Conservation (phyloP, 2,113 vertebrate genomes). For the Solea senegalensis region DNA sequence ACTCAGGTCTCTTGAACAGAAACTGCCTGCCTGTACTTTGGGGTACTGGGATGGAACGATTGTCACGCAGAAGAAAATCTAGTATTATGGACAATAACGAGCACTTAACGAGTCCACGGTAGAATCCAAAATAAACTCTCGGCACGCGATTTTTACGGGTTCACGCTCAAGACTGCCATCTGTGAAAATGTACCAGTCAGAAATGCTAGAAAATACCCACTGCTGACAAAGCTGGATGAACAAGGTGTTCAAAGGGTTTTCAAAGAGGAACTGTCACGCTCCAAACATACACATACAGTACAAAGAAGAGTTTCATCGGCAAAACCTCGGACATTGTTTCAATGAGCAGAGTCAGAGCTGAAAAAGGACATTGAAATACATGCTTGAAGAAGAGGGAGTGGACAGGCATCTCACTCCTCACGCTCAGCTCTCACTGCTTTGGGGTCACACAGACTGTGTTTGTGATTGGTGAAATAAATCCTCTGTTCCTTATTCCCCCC, state of each 20-base stretch:
- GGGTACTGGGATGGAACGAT: constrained; percentile 25
- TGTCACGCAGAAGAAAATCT: constrained; percentile 23
- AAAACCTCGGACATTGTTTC: too few species aligned
- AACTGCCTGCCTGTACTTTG: constrained; percentile 39
- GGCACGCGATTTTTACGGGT: constrained; percentile 35
- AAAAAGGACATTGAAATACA: too few species aligned
- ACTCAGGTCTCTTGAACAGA: constrained; percentile 53
- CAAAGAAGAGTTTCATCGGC: too few species aligned
- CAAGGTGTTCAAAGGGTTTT: constrained; percentile 13
- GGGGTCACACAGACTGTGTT: constrained; percentile 39
- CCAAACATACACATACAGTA: too few species aligned
- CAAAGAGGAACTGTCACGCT: too few species aligned
- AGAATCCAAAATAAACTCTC: constrained; percentile 35
- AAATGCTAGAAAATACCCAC: constrained; percentile 15
- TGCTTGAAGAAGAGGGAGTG: constrained; percentile 10
- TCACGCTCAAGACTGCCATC: constrained; percentile 43
- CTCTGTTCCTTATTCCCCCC: constrained; percentile 37
- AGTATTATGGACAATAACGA: constrained; percentile 20
- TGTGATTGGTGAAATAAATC: constrained; percentile 41
- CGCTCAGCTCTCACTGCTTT: constrained; percentile 32
- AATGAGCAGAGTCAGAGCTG: too few species aligned
- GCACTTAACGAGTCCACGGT: constrained; percentile 54
- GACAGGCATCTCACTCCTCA: neutral
- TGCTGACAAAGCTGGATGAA: constrained; percentile 14
- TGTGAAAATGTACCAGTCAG: constrained; percentile 27